These are phyloP conservation scores for Chlamydotis undulata DNA, from an alignment of 2,113 vertebrate genomes.

Conservation along the genomic window DNA sequence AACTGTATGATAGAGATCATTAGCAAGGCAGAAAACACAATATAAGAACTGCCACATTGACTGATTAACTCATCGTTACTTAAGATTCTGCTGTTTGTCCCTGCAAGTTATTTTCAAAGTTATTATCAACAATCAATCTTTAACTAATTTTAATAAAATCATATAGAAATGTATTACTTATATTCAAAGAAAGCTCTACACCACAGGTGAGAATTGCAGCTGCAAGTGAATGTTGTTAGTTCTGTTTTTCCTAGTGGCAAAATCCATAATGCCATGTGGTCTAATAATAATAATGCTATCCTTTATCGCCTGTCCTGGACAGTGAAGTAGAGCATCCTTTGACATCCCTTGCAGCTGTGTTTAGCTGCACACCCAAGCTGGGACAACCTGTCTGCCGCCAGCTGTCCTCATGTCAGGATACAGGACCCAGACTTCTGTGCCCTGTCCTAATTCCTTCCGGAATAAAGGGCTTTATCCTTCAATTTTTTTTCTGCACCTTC, in stretches of 20 bases:
- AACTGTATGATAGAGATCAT: background rate
- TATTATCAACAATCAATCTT: fast-evolving
- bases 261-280: background rate
- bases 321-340: background rate
- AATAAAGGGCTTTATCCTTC: background rate
- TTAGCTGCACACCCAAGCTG: background rate
- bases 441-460: background rate
- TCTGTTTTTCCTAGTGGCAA: background rate
- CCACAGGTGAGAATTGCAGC: background rate
- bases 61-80: background rate
- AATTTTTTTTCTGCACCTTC: background rate
- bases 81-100: background rate
- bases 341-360: background rate
- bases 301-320: background rate
- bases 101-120: background rate
- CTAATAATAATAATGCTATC: background rate
- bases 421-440: background rate
- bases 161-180: background rate
- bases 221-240: background rate
- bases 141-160: background rate
- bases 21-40: background rate
- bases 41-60: background rate
- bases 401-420: background rate
- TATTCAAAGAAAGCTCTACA: background rate
- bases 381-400: background rate